Conservation (phyloP, 2,888 invertebrate species). For the Morpho deidamia region DNA sequence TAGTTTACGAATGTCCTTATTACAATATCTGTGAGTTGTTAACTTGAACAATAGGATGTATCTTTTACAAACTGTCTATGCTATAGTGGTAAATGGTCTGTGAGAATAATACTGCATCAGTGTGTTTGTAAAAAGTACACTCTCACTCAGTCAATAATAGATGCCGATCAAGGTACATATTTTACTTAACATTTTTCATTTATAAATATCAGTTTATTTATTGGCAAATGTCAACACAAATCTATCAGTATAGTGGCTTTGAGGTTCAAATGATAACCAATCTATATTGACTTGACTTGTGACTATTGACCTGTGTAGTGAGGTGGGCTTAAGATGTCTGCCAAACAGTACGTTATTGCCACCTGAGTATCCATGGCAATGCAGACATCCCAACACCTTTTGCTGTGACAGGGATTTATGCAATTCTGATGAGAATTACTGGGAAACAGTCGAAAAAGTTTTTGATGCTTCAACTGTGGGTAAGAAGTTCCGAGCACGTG, state of each 20-base stretch:
- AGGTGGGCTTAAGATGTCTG: slow-evolving; percentile 78
- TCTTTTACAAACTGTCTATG: slow-evolving; percentile 11
- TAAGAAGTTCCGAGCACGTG: slow-evolving; percentile 59
- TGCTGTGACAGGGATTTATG: slow-evolving; percentile 69
- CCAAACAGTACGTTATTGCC: slow-evolving; percentile 71
- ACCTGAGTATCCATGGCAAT: slow-evolving; percentile 66
- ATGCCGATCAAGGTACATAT: slow-evolving; percentile 29
- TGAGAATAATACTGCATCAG: not conserved
- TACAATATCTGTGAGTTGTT: slow-evolving; percentile 3
- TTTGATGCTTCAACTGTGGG: slow-evolving; percentile 49
- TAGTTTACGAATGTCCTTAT: not conserved
- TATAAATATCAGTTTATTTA: slow-evolving; percentile 23
- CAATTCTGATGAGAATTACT: slow-evolving; percentile 60
- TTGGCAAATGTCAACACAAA: slow-evolving; percentile 67
- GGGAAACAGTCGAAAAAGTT: slow-evolving; percentile 51
- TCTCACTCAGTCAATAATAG: slow-evolving; percentile 10
- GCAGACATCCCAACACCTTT: slow-evolving; percentile 57
- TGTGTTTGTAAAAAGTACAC: slow-evolving; percentile 27
- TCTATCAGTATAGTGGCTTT: slow-evolving; percentile 29
- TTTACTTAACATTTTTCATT: slow-evolving; percentile 14
- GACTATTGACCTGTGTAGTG: slow-evolving; percentile 47
- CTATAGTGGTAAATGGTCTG: not conserved
- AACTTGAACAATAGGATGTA: slow-evolving; percentile 11
- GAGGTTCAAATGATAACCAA: slow-evolving; percentile 44
- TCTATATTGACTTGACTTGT: slow-evolving; percentile 45